phyloP scores from a whole-genome alignment of 2,113 vertebrate species.

The rat (Rattus norvegicus) region DNA sequence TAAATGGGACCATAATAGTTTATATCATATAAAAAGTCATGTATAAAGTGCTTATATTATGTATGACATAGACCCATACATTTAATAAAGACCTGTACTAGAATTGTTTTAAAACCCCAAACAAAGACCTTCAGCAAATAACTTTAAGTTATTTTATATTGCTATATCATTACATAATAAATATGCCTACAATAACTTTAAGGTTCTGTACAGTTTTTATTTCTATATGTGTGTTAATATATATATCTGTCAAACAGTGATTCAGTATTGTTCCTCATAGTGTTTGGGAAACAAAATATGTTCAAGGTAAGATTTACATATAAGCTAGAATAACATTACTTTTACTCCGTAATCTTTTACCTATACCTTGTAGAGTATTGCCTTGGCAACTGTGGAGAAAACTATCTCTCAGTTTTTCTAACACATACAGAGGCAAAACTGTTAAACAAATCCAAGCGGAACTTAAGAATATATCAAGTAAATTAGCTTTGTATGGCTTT shows the following conservation, averaged over 20 bases:
- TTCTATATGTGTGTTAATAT: neutral
- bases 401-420: neutral
- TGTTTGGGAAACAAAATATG: neutral
- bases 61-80: neutral
- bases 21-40: neutral
- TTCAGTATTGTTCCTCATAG: constrained; percentile 8
- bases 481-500: constrained; percentile 16
- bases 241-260: neutral
- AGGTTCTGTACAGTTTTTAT: neutral
- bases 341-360: neutral
- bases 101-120: constrained; percentile 7
- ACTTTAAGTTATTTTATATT: constrained; percentile 23
- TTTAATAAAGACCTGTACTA: neutral
- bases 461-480: constrained; percentile 33
- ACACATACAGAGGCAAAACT: constrained; percentile 11
- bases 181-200: constrained; percentile 12
- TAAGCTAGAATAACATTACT: neutral
- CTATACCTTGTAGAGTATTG: neutral
- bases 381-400: neutral
- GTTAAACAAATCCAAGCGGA: constrained; percentile 17
- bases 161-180: neutral
- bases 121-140: neutral
- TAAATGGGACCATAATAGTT: neutral
- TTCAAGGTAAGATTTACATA: neutral
- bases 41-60: neutral